Base-by-base conservation (phyloP, 2,888 invertebrate genomes). In the Drosophila falleni region DNA sequence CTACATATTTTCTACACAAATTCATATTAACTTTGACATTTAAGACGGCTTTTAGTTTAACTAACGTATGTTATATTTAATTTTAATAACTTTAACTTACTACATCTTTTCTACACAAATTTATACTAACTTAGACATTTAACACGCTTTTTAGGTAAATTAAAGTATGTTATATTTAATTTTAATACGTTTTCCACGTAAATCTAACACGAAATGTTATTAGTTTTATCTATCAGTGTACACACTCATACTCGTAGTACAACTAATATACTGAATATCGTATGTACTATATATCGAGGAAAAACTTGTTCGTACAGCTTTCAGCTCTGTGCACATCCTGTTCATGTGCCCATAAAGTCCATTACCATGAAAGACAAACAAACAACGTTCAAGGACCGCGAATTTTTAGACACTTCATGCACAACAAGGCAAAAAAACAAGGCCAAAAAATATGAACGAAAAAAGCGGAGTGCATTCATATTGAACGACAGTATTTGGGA, bases 281-380 rank as follows among this genome's bases (percentile, higher is more conserved):
- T 23, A 3, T 4, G 4, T 23, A 0, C 23, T 19, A 19, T 19
- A 47, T 54, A 55, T 39, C 26, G 29, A 35, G 19, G 42, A 54
- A 58, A 74, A 65, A 50, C 11, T 41, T 59, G 67, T 59, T 74
- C 41, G 10, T 26, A 26, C 10, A 31, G 50, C 60, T 54, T 54
- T 55, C 42, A 53, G 63, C 49, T 56, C 31, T n/a, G n/a, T 65
- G 53, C 74, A 37, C 41, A 33, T 15, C 2, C 58, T 54, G 80
- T 72, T 68, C 78, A 82, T 72, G 71, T 74, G 64, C 62, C 74
- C 81, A 74, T 79, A 81, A 87, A 87, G 89, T 85, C 85, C 85
- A 81, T 79, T 81, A 85, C 87, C 87, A 81, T 89, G 89, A 81
- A 89, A 77, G 74, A 73, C 77, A 81, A 83, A 87, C 89, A 83